Conservation (phyloP, 2,797 vertebrate genomes). For the Etheostoma perlongum region DNA sequence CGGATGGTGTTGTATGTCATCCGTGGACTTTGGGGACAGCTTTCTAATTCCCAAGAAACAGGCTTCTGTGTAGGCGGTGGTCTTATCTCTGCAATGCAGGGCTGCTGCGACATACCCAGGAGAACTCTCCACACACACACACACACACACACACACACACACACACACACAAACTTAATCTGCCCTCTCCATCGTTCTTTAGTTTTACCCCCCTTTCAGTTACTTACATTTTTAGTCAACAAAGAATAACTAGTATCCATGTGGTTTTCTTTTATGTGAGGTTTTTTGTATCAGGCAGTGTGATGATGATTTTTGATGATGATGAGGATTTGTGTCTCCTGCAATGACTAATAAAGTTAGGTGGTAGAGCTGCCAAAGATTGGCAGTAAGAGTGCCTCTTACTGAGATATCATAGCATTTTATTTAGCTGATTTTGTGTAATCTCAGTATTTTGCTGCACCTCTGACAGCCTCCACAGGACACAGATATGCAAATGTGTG, state of each 20-base stretch:
- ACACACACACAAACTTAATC: background rate
- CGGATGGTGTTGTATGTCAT: conserved; percentile 57
- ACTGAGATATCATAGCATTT: background rate
- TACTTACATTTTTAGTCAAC: conserved; percentile 5
- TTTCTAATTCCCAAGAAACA: conserved; percentile 80
- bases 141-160: conserved; percentile 19
- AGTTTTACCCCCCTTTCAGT: background rate
- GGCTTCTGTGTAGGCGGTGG: conserved; percentile 72
- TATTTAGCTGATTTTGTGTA: conserved; percentile 26
- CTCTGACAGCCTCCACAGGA: conserved; percentile 15
- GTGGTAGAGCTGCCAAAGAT: background rate
- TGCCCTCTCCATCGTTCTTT: conserved; percentile 5
- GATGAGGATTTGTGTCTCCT: background rate
- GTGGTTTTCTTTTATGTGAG: background rate
- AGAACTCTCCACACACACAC: conserved; percentile 38
- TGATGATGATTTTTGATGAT: background rate
- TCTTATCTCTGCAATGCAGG: conserved; percentile 83
- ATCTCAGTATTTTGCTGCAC: conserved; percentile 45
- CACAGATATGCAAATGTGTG: background rate
- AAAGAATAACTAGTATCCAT: background rate
- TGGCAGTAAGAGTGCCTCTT: background rate
- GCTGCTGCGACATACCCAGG: conserved; percentile 68
- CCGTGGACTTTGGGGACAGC: conserved; percentile 63
- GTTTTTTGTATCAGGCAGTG: background rate
- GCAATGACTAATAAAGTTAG: conserved; percentile 30